Conservation (phyloP, 2,113 vertebrate genomes). For the Cairina moschata region DNA sequence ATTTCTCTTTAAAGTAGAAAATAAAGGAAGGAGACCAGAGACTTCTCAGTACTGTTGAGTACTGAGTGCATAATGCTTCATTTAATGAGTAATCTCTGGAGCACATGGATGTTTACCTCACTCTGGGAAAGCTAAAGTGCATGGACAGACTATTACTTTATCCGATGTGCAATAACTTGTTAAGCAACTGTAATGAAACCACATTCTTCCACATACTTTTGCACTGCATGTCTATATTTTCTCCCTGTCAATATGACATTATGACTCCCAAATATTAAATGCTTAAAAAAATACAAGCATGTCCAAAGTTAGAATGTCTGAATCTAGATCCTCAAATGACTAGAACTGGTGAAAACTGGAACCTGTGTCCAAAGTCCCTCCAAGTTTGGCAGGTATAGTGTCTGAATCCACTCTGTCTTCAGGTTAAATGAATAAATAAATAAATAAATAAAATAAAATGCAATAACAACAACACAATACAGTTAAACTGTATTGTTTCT, state of each 20-base stretch:
- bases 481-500: neutral
- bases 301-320: neutral
- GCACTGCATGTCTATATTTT: neutral
- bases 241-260: neutral
- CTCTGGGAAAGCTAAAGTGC: conserved; percentile 41
- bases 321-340: neutral
- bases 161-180: neutral
- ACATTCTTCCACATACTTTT: neutral
- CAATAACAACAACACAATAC: neutral
- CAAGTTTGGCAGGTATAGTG: neutral
- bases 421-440: neutral
- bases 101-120: conserved; percentile 29
- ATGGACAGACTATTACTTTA: conserved; percentile 14
- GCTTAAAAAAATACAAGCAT: neutral
- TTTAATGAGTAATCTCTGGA: conserved; percentile 47
- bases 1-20: conserved; percentile 21
- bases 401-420: neutral
- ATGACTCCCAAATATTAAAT: neutral
- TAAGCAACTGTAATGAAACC: neutral
- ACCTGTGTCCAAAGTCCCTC: neutral
- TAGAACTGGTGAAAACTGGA: neutral
- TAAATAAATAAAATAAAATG: neutral
- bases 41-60: neutral
- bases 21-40: conserved; percentile 4
- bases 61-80: conserved; percentile 6